Base-by-base conservation (phyloP, 2,888 invertebrate species). In the Protonemura montana region DNA sequence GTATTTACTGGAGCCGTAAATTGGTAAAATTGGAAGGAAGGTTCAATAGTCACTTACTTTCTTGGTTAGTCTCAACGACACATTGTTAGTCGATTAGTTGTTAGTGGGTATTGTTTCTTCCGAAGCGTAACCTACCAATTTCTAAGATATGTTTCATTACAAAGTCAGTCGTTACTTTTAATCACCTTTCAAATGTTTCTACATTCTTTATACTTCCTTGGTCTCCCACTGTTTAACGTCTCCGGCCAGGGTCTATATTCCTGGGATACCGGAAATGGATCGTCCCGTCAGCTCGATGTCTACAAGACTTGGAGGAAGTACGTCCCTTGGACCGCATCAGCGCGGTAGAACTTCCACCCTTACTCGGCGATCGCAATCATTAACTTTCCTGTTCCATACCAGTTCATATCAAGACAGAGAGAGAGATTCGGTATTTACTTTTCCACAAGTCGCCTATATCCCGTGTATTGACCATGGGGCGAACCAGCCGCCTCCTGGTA, bases 241-340 rank as follows among this genome's bases (percentile, higher is more conserved):
- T 13, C 59, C 59, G 59, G 59, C 59, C 3, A 35, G 35, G 59
- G 59, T 59, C 59, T 13, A 59, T 59, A 13, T 59, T 59, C 59
- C 21, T 59, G 16, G 59, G 59, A 21, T 59, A 59, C 59, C 59
- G 59, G 59, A 59, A 59, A 59, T 59, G 59, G 59, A 59, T 59
- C 3, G 59, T 10, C 59, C 59, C 13, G 59, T 59, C 59, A 59
- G 59, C 59, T 59, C 16, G 13, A 21, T 59, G 59, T 59, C 59
- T 59, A 21, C 59, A 10, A 35, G 35, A 35, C 35, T 3, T 21
- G 21, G 13, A 59, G 59, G 59, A 59, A 59, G 59, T 59, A 10
- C 59, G 59, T 59, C 59, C 59, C 59, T 59, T 59, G 59, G 59
- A 59, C 59, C 59, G 59, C 59, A 59, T 59, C 59, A 59, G 21